Conservation (phyloP, 1,140 invertebrate species). For the Chironomus tepperi region DNA sequence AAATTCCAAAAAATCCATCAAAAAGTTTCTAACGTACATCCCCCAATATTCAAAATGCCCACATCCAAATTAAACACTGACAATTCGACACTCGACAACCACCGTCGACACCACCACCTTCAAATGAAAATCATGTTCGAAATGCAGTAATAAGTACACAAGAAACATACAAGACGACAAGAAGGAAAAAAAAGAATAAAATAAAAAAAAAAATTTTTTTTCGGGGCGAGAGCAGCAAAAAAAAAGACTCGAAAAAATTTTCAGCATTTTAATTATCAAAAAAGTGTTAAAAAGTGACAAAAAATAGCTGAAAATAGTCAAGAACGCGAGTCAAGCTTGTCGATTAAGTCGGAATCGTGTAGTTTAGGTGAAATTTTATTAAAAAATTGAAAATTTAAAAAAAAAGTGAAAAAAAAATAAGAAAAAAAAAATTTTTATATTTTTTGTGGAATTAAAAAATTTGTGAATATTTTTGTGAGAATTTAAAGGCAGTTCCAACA, state of each 20-base stretch:
- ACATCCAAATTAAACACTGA: background rate
- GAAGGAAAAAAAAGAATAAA: constrained; percentile 3
- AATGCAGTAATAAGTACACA: background rate
- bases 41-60: too few species aligned
- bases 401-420: background rate
- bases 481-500: too few species aligned
- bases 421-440: background rate
- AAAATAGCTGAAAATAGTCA: background rate
- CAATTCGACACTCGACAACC: background rate
- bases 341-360: background rate
- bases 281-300: background rate
- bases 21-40: too few species aligned
- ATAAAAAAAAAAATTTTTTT: too few species aligned
- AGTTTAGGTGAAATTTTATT: background rate
- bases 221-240: constrained; percentile 10
- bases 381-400: background rate
- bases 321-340: background rate
- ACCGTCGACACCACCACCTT: background rate
- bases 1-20: too few species aligned
- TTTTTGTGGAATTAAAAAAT: background rate
- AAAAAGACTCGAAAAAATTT: constrained; percentile 1
- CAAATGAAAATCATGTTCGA: background rate
- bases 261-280: background rate
- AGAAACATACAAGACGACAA: background rate
- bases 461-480: too few species aligned